Base-by-base conservation (phyloP, 2,888 invertebrate genomes). In the Ophioninae sp. region DNA sequence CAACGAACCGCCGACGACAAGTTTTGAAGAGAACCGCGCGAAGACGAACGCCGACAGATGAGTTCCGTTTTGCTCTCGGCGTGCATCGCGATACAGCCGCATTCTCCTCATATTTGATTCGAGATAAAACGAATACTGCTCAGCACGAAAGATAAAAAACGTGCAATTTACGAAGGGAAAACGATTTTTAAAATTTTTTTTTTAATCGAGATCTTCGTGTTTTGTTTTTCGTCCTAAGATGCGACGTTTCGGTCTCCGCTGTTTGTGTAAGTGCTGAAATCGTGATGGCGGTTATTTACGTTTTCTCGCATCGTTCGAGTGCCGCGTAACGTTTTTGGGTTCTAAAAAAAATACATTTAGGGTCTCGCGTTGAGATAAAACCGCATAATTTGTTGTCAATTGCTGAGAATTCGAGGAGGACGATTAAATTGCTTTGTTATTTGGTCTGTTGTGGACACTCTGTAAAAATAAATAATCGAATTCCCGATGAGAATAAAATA, bases 191-290 rank as follows among this genome's bases (percentile, higher is more conserved):
- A n/a, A n/a, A n/a, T 20, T 65, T 80, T 74, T 23, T 37, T 51
- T 30, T 30, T 30, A 30, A 30, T 30, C n/a, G 10, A 20, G 39
- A 22, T 44, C 67, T 13, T 22, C n/a, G 22, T 82, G 8, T 65
- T 56, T 59, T n/a, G 17, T 41, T 44, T 59, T n/a, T 59, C 17
- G 58, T 37, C 76, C 13, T 58, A 75, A 79, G 30, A 84, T 84
- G 81, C 20, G 20, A 71, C 64, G 69, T 23, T 72, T 63, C 8
- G 51, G 67, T 71, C 79, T 84, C 41, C 84, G 63, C 68, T 84
- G 63, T 75, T 79, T 84, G 81, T 84, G 84, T 84, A 84, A 84
- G 84, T 84, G 84, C 23, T 64, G 30, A 23, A 74, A 74, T 74
- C 37, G n/a, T 10, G n/a, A 9, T 1, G 0, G 17, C 37, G 58